phyloP scores from a whole-genome alignment of 2,888 invertebrate species.

The Clepsis dumicolana region DNA sequence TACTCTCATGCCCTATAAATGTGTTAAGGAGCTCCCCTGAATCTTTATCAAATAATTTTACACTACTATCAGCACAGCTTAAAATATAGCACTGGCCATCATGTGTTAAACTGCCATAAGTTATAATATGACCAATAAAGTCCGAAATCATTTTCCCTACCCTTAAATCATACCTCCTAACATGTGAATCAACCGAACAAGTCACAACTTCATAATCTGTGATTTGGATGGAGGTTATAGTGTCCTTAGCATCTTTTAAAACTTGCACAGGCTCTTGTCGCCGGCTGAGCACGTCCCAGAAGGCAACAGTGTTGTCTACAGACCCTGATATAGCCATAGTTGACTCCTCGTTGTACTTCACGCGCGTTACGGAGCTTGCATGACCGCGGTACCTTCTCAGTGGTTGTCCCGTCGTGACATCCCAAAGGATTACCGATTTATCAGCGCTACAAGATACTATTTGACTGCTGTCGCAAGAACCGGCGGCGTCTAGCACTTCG shows the following conservation, averaged over 20 bases:
- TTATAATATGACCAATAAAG: constrained; percentile 94
- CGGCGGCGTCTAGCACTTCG: constrained; percentile 84
- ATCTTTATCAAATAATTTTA: constrained; percentile 95
- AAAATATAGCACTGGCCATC: constrained; percentile 97
- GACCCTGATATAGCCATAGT: constrained; percentile 96
- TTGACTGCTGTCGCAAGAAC: constrained; percentile 97
- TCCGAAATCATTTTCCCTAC: constrained; percentile 94
- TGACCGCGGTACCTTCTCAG: constrained; percentile 94
- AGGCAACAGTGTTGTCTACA: constrained; percentile 96
- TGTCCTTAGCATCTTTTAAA: constrained; percentile 97
- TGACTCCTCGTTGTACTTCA: constrained; percentile 97
- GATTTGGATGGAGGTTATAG: constrained; percentile 91
- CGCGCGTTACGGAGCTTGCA: constrained; percentile 94
- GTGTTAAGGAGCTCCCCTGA: constrained; percentile 83
- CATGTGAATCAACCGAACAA: constrained; percentile 95
- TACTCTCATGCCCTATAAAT: constrained; percentile 93
- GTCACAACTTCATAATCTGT: constrained; percentile 96
- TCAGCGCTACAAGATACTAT: constrained; percentile 96
- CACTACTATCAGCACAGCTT: constrained; percentile 93
- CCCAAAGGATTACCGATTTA: constrained; percentile 97
- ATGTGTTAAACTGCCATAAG: constrained; percentile 93
- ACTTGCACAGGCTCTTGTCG: constrained; percentile 82
- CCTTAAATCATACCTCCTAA: constrained; percentile 96
- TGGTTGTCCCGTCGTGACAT: constrained; percentile 96
- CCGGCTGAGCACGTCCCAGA: constrained; percentile 91